Base-by-base conservation (phyloP, 2,113 vertebrate genomes). In the Nyctibius bracteatus region DNA sequence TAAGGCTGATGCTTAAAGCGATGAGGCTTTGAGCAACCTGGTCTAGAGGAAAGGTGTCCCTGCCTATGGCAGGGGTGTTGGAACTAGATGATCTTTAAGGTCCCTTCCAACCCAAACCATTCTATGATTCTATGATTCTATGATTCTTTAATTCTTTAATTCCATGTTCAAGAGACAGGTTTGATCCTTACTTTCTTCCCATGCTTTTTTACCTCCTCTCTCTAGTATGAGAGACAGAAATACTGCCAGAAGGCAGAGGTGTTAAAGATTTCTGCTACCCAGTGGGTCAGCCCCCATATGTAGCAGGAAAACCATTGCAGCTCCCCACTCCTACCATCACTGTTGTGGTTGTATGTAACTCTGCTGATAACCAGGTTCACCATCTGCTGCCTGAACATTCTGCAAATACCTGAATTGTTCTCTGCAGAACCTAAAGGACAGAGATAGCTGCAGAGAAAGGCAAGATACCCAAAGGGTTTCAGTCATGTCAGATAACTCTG, bases 331-430 rank as follows among this genome's bases (percentile, higher is more conserved):
- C n/a, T 61, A 46, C n/a, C 31, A 30, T 41, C 19, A 14, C 20
- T 1, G 0, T 2, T 62, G 59, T 4, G 3, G 14, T 4, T 28
- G 11, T 28, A 7, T 18, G 12, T 51, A 43, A 58, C 23, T 33
- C 73, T 46, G 21, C 16, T 61, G 55, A 27, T 41, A 84, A 81
- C 8, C 54, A 63, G 16, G 25, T 65, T 67, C n/a, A 44, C 39
- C 39, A 28, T 19, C 19, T 41, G 18, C 27, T 88, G 63, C 52
- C 43, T 67, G 44, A 49, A 35, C 31, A 30, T 67, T 62, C 79
- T 57, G 35, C 46, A 89, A 67, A 77, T 30, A 81, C 52, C 35
- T 39, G 37, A 62, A 23, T 28, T 84, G 33, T 62, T 86, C 31
- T 73, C 39, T 62, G 27, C 35, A 77, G 85, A 73, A 27, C 24